Percentiles rank a stretch among this genome's conserved stretches.
These are phyloP conservation scores for Muscina levida DNA, from an alignment of 2,888 invertebrate species.

Conservation along the genomic window DNA sequence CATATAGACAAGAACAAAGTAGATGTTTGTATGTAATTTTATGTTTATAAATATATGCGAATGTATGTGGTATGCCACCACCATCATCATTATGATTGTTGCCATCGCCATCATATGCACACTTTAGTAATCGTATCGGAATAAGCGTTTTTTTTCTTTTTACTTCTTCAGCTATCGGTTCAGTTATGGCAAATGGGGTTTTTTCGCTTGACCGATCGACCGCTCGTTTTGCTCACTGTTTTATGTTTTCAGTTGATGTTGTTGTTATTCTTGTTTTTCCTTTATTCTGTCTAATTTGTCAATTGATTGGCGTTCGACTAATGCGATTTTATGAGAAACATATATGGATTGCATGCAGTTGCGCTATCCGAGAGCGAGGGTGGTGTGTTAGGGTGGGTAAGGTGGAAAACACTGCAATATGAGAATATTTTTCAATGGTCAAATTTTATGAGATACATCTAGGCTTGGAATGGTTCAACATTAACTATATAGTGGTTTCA, in stretches of 20 bases:
- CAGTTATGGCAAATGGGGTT: slow-evolving; percentile 4
- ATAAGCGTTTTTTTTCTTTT: slow-evolving; percentile 23
- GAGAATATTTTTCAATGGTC: no score
- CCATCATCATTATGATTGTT: neutral
- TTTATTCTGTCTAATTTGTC: slow-evolving; percentile 55
- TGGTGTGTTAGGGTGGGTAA: slow-evolving; percentile 38
- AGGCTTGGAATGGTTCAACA: no score
- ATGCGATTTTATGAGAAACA: slow-evolving; percentile 44
- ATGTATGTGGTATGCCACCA: slow-evolving; percentile 4
- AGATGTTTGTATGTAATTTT: slow-evolving; percentile 4
- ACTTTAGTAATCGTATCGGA: slow-evolving; percentile 49
- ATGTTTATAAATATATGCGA: no score
- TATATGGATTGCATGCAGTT: slow-evolving; percentile 42
- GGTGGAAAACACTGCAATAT: no score
- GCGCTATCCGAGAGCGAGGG: slow-evolving; percentile 21
- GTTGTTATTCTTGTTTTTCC: slow-evolving; percentile 9
- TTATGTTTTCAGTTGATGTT: slow-evolving; percentile 26
- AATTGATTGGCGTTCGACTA: slow-evolving; percentile 67
- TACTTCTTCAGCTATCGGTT: slow-evolving; percentile 17
- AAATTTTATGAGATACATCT: no score
- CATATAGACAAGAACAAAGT: no score
- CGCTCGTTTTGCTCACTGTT: slow-evolving; percentile 42
- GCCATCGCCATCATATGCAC: slow-evolving; percentile 50
- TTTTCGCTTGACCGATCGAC: slow-evolving; percentile 40
- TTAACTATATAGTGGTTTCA: no score